Conservation (phyloP, 2,113 vertebrate species). For the Apeltes quadracus region DNA sequence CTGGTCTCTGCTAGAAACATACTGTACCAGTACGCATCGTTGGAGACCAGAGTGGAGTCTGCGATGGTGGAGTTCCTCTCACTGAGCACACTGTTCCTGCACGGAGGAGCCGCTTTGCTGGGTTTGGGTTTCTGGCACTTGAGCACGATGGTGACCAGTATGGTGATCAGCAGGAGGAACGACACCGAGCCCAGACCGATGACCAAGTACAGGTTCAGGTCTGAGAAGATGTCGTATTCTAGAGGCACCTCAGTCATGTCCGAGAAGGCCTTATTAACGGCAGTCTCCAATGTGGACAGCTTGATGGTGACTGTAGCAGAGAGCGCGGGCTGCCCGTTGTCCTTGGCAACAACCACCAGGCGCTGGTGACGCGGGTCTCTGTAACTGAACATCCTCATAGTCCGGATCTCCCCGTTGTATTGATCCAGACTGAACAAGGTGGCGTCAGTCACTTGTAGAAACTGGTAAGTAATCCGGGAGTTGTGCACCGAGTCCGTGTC, state of each 20-base stretch:
- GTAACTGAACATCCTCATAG: conserved; percentile 80
- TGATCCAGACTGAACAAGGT: conserved; percentile 80
- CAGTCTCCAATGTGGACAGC: conserved; percentile 82
- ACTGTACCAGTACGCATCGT: conserved; percentile 68
- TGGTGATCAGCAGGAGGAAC: conserved; percentile 82
- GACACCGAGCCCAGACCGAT: conserved; percentile 84
- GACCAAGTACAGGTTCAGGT: conserved; percentile 82
- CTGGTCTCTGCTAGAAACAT: conserved; percentile 64
- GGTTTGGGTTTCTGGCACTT: conserved; percentile 74
- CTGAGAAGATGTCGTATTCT: conserved; percentile 73
- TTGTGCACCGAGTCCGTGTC: conserved; percentile 80
- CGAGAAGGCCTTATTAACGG: conserved; percentile 82
- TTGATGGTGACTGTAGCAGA: conserved; percentile 84
- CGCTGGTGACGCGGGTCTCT: conserved; percentile 75
- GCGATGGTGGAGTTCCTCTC: conserved; percentile 63
- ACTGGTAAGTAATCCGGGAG: conserved; percentile 80
- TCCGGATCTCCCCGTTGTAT: conserved; percentile 77
- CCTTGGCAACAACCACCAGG: conserved; percentile 79
- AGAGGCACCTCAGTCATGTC: conserved; percentile 81
- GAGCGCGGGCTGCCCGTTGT: conserved; percentile 80
- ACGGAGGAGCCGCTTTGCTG: conserved; percentile 48
- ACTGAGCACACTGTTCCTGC: conserved; percentile 63
- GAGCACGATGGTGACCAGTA: conserved; percentile 79
- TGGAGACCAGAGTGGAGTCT: conserved; percentile 65
- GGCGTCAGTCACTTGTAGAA: conserved; percentile 77